phyloP scores from a whole-genome alignment of 2,113 vertebrate genomes.

The Tetrax tetrax region DNA sequence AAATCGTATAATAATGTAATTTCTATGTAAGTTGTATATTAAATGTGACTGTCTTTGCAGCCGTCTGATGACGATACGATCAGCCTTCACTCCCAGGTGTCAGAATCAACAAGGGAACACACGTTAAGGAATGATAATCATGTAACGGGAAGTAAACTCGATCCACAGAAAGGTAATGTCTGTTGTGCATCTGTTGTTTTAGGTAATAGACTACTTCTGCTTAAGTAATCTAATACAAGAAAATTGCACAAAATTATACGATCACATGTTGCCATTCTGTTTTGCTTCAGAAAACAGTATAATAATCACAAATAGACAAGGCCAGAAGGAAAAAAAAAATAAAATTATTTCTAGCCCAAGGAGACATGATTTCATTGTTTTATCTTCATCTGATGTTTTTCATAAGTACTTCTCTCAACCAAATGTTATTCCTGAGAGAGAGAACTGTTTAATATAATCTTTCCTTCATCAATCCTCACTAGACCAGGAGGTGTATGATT shows the following conservation, averaged over 20 bases:
- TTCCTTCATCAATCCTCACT: conserved; percentile 55
- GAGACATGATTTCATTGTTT: not conserved
- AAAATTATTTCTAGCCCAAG: not conserved
- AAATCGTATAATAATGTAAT: not conserved
- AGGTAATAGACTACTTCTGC: not conserved
- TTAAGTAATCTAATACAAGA: not conserved
- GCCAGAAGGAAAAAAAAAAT: not conserved
- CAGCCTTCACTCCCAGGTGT: conserved; percentile 98
- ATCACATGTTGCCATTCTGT: not conserved
- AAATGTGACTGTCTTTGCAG: conserved; percentile 71
- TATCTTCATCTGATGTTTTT: not conserved
- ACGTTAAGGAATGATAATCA: conserved; percentile 83
- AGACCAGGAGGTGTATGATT: conserved; percentile 95
- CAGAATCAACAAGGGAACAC: conserved; percentile 89
- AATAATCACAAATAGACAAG: not conserved
- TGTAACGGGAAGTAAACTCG: conserved; percentile 83
- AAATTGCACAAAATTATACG: not conserved
- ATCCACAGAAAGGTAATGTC: conserved; percentile 89
- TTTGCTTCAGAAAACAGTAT: not conserved
- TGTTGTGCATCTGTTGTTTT: not conserved
- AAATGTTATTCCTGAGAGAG: not conserved
- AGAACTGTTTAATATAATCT: not conserved
- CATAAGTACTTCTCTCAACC: not conserved
- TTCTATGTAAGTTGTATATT: not conserved
- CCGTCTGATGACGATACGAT: conserved; percentile 97